Evolutionary conservation across 2,888 invertebrate species (phyloP), one percentile per base, ranked within the genome.

Genomic region (Trichogramma evanescens): DNA sequence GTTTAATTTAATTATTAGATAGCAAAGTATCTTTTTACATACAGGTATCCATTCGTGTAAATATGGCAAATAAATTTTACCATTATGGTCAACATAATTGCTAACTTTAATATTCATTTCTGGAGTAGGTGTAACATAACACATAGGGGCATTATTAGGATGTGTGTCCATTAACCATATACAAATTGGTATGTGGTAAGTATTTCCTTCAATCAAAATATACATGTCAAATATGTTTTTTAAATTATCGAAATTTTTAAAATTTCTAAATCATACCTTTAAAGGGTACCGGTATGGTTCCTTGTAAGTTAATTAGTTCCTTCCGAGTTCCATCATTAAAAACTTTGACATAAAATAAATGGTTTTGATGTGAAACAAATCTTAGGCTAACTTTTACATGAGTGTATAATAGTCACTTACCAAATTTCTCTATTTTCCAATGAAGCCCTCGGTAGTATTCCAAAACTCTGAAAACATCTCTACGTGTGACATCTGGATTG

Each of bases 101-200:
- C 96, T 96, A 10, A 92, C 89, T 81, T 94, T 96, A 65, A 99
- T 95, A 63, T 88, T 87, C 98, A 99, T 99, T 67, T 91, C 92
- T 43, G 87, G 74, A 5, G 99, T 99, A 7, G 99, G 99, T 78
- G 88, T 91, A 0, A 99, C 97, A 73, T 89, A 93, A 74, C 91
- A 91, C 80, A 98, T 88, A 0, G 99, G 99, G 44, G 97, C 94
- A 80, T 95, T 92, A 75, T 91, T 88, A 0, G 99, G 99, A 82
- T 99, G 95, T 4, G 95, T 96, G 74, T 98, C 95, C 87, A 95
- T 89, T 54, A 99, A 76, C 93, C 95, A 98, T 71, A 99, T 89
- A 74, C 91, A 90, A 48, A 99, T 87, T 9, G 99, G 99, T 77
- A 99, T 99, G 80, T 98, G 94, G 80, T 99, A 99, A 51, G 83